phyloP scores from a whole-genome alignment of 1,140 invertebrate species.

The Magallana ariakensis region DNA sequence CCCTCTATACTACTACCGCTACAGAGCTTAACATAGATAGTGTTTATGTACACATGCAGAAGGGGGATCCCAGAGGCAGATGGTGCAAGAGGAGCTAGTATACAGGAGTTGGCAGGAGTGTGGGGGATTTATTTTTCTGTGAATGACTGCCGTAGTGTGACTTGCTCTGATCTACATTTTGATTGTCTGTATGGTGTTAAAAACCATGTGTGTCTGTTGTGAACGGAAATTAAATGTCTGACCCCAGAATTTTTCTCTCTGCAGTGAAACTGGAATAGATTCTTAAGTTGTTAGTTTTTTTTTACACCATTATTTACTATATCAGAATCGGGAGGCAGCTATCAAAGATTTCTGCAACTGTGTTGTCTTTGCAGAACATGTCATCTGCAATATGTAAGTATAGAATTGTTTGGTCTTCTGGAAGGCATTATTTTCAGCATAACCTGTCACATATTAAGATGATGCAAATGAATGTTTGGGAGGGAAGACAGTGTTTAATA shows the following conservation, averaged over 20 bases:
- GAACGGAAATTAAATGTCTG: slow-evolving; percentile 31
- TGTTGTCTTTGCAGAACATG: slow-evolving; percentile 24
- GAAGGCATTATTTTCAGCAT: neutral
- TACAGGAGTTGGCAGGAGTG: slow-evolving; percentile 16
- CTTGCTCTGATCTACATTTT: slow-evolving; percentile 13
- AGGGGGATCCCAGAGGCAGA: slow-evolving; percentile 31
- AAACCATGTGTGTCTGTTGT: slow-evolving; percentile 26
- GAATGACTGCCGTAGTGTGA: slow-evolving; percentile 16
- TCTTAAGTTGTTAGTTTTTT: neutral
- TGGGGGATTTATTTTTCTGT: slow-evolving; percentile 33
- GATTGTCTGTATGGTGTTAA: slow-evolving; percentile 31
- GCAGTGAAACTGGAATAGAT: slow-evolving; percentile 25
- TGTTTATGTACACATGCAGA: slow-evolving; percentile 20
- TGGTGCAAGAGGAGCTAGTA: slow-evolving; percentile 1
- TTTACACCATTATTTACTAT: neutral
- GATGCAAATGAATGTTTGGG: neutral
- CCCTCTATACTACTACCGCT: neutral
- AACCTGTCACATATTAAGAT: neutral
- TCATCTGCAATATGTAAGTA: slow-evolving; percentile 32
- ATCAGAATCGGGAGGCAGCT: neutral
- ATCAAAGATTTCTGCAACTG: slow-evolving; percentile 11
- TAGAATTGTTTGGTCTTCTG: neutral
- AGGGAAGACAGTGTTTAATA: neutral
- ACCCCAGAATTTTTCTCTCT: slow-evolving; percentile 25
- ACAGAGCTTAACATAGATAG: neutral